Conservation (phyloP, 2,888 invertebrate species). For the Latheticus oryzae region DNA sequence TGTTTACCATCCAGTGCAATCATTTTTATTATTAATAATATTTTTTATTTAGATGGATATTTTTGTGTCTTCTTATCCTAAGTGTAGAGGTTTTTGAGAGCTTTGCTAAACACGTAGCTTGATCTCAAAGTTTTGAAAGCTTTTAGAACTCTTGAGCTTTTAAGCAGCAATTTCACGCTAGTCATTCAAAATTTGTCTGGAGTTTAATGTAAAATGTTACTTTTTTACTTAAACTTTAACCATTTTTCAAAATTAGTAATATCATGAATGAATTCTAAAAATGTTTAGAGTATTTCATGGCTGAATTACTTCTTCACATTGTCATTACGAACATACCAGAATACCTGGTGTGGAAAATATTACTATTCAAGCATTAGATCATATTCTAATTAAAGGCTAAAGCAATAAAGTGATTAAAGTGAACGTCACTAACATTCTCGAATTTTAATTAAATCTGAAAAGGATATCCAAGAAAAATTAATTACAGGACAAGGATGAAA, state of each 20-base stretch:
- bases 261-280: no score
- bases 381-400: slow-evolving; percentile 13
- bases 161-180: no score
- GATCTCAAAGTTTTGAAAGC: no score
- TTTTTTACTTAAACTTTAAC: no score
- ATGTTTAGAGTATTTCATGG: slow-evolving; percentile 1
- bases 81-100: no score
- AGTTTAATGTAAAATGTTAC: no score
- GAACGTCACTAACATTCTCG: slow-evolving; percentile 3
- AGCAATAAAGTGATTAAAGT: no score
- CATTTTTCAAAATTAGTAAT: no score
- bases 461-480: slow-evolving; percentile 12
- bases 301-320: slow-evolving; percentile 15
- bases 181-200: no score
- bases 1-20: slow-evolving; percentile 16
- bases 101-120: no score
- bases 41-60: slow-evolving; percentile 2
- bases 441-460: slow-evolving; percentile 20
- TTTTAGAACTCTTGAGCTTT: no score
- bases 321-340: slow-evolving; percentile 21
- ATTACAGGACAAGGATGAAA: slow-evolving; percentile 12
- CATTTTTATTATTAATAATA: slow-evolving; percentile 6
- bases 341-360: slow-evolving; percentile 32
- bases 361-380: slow-evolving; percentile 9
- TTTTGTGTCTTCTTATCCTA: no score